Evolutionary conservation across 92 coral and sea anemone genomes (phyloP), one percentile per base, ranked within the genome.

Genomic region (Pocillopora grandis): DNA sequence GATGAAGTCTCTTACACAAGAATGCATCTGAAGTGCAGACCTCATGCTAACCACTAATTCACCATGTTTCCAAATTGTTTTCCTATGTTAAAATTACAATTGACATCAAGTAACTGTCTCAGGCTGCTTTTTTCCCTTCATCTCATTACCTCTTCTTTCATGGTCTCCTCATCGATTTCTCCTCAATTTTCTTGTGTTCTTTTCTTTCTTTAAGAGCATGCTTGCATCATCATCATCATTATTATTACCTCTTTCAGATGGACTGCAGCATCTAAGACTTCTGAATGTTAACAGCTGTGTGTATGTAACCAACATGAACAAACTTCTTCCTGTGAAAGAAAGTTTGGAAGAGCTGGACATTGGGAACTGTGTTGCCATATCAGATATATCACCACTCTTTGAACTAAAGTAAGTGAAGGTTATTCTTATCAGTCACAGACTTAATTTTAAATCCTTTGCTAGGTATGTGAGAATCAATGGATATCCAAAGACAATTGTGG

Each of bases 201-300:
- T 42, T 42, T 42, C 49, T 12, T 59, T 59, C 0, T 0, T 16
- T 33, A 49, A 10, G 16, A 36, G 73, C 19, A 35, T 3, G 37
- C 55, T 1, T 1, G 12, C 23, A 61, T 13, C 42, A 23, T 70
- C 14, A 77, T 52, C 76, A 31, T 16, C 6, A 61, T 23, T 69
- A 4, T 0, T 63, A 58, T n/a, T 42, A 9, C 59, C 56, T 72
- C 9, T 77, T 85, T 36, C 77, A 95, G 98, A 71, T 87, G 95
- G 98, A 48, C 88, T 95, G 65, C 80, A 95, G 72, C 92, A 90
- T 62, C 90, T 96, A 76, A 93, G 79, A 27, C 85, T 77, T 74
- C 85, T 96, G 7, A 94, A 91, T 80, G 77, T 96, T n/a, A 93
- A 94, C 87, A 85, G 92, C 83, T 96, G 98, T 79, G 90, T 80